Evolutionary conservation across 2,113 vertebrate genomes (phyloP).

Genomic region (Symphodus melops): DNA sequence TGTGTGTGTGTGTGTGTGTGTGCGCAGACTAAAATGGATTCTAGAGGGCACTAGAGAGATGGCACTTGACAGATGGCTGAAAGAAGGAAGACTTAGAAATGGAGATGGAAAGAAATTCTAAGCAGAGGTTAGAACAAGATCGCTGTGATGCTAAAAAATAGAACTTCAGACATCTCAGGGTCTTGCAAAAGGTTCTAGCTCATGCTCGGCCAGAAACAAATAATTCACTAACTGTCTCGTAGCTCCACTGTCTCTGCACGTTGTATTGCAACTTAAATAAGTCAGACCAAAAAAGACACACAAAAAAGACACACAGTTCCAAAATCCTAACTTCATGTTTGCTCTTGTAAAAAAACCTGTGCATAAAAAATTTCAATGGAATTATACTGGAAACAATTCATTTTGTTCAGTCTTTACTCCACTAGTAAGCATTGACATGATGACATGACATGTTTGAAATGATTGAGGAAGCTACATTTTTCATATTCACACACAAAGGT

Average conservation of each 20-base stretch:
- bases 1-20: conserved; percentile 5
- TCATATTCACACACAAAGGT: too few species aligned
- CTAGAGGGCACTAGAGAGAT: conserved; percentile 24
- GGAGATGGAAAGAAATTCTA: conserved; percentile 28
- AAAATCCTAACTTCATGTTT: not conserved
- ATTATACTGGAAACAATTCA: not conserved
- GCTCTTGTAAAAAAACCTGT: not conserved
- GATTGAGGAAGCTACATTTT: too few species aligned
- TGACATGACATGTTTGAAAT: too few species aligned
- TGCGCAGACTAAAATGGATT: conserved; percentile 11
- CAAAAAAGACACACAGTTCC: too few species aligned
- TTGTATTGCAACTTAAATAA: not conserved
- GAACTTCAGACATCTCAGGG: not conserved
- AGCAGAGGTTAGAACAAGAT: conserved; percentile 16
- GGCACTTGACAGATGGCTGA: conserved; percentile 50
- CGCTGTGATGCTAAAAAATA: conserved; percentile 7
- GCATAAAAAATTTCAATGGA: not conserved
- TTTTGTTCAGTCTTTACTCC: too few species aligned
- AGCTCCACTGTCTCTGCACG: not conserved
- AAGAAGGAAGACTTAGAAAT: conserved; percentile 38
- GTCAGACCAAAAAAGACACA: too few species aligned
- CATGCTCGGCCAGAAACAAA: not conserved
- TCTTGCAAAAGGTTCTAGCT: not conserved
- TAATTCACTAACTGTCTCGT: not conserved
- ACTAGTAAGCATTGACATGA: too few species aligned